phyloP scores from a whole-genome alignment of 2,888 invertebrate genomes.

The Omphaloscelis lunosa region DNA sequence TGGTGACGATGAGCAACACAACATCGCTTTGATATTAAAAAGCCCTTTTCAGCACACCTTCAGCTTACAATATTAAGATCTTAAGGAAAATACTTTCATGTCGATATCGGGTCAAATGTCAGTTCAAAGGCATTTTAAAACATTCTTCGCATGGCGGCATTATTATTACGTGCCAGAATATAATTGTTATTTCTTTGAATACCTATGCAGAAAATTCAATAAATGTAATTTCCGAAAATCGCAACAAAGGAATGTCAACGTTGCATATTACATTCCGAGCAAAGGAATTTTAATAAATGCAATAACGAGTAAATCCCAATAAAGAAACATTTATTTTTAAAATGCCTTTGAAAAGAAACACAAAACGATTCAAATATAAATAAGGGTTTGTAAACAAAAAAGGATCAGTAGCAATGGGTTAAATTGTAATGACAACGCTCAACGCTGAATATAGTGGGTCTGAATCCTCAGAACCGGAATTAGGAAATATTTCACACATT shows the following conservation, averaged over 20 bases:
- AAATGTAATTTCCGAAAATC: background rate
- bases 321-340: conserved; percentile 6
- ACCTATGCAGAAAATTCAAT: background rate
- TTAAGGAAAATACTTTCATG: conserved; percentile 4
- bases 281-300: background rate
- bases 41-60: conserved; percentile 40
- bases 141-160: too few relatives aligned
- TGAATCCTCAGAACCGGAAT: background rate
- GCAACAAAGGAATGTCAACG: background rate
- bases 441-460: background rate
- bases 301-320: background rate
- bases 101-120: conserved; percentile 71
- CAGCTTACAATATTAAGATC: conserved; percentile 28
- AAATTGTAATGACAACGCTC: background rate
- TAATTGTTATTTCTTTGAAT: background rate
- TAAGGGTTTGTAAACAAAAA: conserved; percentile 33
- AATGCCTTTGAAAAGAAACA: conserved; percentile 39
- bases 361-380: conserved; percentile 23
- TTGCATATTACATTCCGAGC: background rate
- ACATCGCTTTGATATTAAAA: conserved; percentile 59
- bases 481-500: conserved; percentile 11
- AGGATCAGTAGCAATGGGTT: conserved; percentile 10
- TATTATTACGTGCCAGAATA: background rate
- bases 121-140: conserved; percentile 51
- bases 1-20: conserved; percentile 50